Percentiles rank a stretch among this genome's conserved stretches.
Evolutionary conservation across 1,140 invertebrate species (phyloP).

Genomic region (Gonatopus flavifemur): DNA sequence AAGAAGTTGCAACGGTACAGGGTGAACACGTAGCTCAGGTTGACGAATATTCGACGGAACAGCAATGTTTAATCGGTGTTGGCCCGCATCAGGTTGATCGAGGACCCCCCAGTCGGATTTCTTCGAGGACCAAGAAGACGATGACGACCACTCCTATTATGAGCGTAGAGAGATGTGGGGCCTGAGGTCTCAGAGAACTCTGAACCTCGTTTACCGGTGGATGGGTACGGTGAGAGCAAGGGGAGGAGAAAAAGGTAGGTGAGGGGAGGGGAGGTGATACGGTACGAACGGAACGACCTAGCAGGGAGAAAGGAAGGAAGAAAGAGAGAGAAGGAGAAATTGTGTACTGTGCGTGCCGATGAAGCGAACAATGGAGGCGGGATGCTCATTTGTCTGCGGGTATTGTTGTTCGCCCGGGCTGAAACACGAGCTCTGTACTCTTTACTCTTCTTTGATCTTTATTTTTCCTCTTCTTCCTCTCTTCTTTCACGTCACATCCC

Average conservation of each 20-base stretch:
- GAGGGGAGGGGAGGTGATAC: constrained; percentile 17
- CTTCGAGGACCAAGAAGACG: constrained; percentile 12
- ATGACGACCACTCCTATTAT: not conserved
- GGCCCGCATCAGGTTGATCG: constrained; percentile 56
- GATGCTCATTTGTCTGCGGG: constrained; percentile 59
- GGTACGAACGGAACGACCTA: constrained; percentile 25
- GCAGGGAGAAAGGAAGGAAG: constrained; percentile 30
- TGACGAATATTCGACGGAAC: constrained; percentile 50
- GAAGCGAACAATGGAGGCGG: constrained; percentile 56
- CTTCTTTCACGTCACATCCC: not conserved
- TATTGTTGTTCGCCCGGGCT: constrained; percentile 54
- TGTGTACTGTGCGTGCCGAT: constrained; percentile 42
- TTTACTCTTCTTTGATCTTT: not conserved
- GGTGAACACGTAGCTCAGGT: too few relatives aligned
- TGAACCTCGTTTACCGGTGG: too few relatives aligned
- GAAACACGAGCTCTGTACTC: constrained; percentile 51
- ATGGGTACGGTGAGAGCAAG: not conserved
- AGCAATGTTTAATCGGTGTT: constrained; percentile 51
- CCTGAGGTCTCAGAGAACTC: too few relatives aligned
- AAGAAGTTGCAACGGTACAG: too few relatives aligned
- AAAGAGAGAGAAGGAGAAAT: constrained; percentile 29
- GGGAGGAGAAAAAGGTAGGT: constrained; percentile 1
- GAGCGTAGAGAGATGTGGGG: constrained; percentile 7
- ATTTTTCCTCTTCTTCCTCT: not conserved
- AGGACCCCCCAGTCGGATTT: constrained; percentile 45